phyloP scores from a whole-genome alignment of 2,888 invertebrate genomes.

The Tetranychus piercei region DNA sequence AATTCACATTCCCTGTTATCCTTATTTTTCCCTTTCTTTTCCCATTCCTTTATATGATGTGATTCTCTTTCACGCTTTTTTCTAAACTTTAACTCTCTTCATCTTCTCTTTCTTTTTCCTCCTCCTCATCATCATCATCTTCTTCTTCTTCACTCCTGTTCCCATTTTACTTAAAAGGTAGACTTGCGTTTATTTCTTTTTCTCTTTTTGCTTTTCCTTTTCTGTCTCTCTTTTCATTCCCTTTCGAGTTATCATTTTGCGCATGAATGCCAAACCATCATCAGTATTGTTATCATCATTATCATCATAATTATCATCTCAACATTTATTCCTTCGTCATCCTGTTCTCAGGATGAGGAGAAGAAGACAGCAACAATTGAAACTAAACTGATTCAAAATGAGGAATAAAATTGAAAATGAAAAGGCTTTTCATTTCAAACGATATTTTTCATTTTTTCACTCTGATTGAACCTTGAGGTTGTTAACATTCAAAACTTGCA shows the following conservation, averaged over 20 bases:
- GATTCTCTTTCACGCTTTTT: too few species aligned
- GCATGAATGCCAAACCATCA: not conserved
- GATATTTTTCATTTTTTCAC: too few species aligned
- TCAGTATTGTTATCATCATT: conserved; percentile 1
- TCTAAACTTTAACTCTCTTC: too few species aligned
- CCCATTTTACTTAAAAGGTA: not conserved
- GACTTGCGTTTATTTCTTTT: not conserved
- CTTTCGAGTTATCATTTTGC: not conserved
- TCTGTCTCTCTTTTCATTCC: conserved; percentile 4
- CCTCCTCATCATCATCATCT: not conserved
- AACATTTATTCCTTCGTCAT: not conserved
- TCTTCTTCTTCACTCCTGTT: not conserved
- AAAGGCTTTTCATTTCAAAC: not conserved
- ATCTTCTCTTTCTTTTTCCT: not conserved
- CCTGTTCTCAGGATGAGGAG: not conserved
- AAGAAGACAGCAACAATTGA: not conserved
- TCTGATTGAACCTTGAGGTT: too few species aligned
- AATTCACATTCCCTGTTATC: too few species aligned
- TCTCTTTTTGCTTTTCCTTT: not conserved
- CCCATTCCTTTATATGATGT: too few species aligned
- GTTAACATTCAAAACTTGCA: too few species aligned
- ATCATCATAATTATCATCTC: not conserved
- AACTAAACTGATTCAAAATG: not conserved
- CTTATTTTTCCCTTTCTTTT: too few species aligned
- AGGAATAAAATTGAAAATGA: not conserved